These are phyloP conservation scores for Stegana nigrithorax DNA, from an alignment of 2,888 invertebrate species.

Conservation along the genomic window DNA sequence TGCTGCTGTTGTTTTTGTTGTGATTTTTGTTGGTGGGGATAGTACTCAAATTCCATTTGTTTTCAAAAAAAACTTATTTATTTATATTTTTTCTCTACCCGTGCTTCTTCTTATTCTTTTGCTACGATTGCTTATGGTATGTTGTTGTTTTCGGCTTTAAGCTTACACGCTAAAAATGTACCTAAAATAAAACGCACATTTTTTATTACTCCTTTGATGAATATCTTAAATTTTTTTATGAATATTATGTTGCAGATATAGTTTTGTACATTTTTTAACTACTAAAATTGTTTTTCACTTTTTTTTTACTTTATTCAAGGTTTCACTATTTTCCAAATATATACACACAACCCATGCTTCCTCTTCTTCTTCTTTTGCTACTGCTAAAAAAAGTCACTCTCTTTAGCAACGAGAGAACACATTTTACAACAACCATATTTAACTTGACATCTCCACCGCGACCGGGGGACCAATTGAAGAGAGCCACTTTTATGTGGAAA, in stretches of 20 bases:
- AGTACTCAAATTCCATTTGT: conserved; percentile 20
- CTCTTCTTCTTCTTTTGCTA: conserved; percentile 53
- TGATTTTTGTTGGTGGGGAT: conserved; percentile 32
- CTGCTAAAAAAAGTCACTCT: conserved; percentile 38
- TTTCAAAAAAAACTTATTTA: conserved; percentile 24
- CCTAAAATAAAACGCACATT: conserved; percentile 18
- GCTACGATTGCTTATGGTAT: not conserved
- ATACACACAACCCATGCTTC: conserved; percentile 13
- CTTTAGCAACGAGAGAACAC: conserved; percentile 29
- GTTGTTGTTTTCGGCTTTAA: conserved; percentile 16
- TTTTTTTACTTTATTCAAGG: conserved; percentile 44
- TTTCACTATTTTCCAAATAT: conserved; percentile 34
- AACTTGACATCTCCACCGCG: conserved; percentile 12
- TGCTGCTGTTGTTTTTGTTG: conserved; percentile 25
- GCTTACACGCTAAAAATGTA: conserved; percentile 11
- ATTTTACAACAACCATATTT: conserved; percentile 50
- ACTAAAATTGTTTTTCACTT: conserved; percentile 38
- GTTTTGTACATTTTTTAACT: not conserved
- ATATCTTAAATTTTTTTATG: not conserved
- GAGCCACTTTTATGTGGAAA: too few species aligned
- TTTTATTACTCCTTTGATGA: not conserved
- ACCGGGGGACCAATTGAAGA: too few species aligned
- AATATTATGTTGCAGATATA: not conserved
- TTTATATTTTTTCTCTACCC: conserved; percentile 32
- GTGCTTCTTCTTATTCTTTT: not conserved